Base-by-base conservation (phyloP, 1,140 invertebrate species). In the Steinernema feltiae region DNA sequence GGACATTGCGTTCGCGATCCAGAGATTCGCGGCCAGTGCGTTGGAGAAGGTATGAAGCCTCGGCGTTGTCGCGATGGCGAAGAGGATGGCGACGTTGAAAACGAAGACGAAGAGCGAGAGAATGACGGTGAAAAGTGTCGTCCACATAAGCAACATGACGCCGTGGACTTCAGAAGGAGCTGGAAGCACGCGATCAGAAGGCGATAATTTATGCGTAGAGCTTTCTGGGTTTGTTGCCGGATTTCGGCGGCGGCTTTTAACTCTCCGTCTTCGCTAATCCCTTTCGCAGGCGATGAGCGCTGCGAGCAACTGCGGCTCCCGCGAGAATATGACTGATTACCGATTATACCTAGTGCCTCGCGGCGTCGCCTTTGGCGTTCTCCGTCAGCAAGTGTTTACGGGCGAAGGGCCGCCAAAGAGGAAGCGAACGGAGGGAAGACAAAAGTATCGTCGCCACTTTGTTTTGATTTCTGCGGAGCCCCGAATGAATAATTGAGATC, bases 21-120 rank as follows among this genome's bases (percentile, higher is more conserved):
- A 63, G 15, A 63, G 53, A 27, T 63, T 63, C 15, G 53, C 12
- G 7, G 53, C 53, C 12, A 63, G 53, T 3, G 53, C 53, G 24
- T 63, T 63, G 53, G 53, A 63, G 24, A 63, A 76, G 21, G 29
- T 27, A 63, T 21, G 75, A 32, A 74, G 69, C 21, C 24, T 29
- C 3, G 0, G 21, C 30, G 53, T 24, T 29, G 63, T 27, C 2
- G 75, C 3, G 1, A 78, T 24, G 53, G 71, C 24, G 32, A 78
- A 79, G 78, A 78, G 18, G 78, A 71, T 12, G n/a, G 80, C n/a
- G 1, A 63, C 35, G 76, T 79, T 30, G 76, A 78, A 30, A 48
- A 73, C 24, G 63, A 72, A 48, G 0, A 78, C 17, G n/a, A 79
- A 75, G 27, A 69, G 1, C 30, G 31, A 21, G 63, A 32, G 63